A percentile compares a stretch with the other conserved stretches of the same genome.
Evolutionary conservation across 2,113 vertebrate genomes (phyloP).

Genomic region (Equus przewalskii): DNA sequence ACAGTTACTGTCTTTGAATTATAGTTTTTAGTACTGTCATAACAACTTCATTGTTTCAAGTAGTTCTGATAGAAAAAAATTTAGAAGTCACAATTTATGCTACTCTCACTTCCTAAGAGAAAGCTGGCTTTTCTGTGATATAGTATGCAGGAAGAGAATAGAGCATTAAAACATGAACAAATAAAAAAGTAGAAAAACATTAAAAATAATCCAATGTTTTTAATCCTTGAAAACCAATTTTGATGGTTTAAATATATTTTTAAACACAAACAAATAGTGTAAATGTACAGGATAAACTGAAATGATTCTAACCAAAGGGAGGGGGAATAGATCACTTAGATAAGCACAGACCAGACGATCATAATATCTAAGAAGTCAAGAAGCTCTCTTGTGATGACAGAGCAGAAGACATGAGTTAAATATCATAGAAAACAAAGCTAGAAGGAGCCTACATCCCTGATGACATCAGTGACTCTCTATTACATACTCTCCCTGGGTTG

Average conservation of each 20-base stretch:
- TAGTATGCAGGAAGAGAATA: background rate
- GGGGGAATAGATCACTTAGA: background rate
- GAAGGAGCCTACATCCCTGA: background rate
- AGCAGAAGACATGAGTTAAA: background rate
- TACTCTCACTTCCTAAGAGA: background rate
- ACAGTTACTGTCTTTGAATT: background rate
- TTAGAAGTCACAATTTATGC: background rate
- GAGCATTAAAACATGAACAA: background rate
- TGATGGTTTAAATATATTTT: slow-evolving; percentile 16
- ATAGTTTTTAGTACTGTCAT: background rate
- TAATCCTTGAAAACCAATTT: background rate
- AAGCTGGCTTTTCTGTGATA: slow-evolving; percentile 8
- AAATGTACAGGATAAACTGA: background rate
- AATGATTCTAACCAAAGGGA: background rate
- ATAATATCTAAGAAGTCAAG: background rate
- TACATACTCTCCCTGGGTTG: background rate
- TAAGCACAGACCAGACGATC: background rate
- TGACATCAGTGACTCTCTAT: background rate
- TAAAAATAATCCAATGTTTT: background rate
- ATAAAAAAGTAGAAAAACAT: background rate
- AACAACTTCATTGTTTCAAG: background rate
- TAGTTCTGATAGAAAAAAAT: background rate
- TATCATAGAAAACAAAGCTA: background rate
- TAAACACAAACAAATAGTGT: background rate
- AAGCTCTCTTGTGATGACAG: background rate